Evolutionary conservation across 1,140 invertebrate genomes (phyloP), one percentile per base, ranked within the genome.

Genomic region (Drosophila micromelanica): DNA sequence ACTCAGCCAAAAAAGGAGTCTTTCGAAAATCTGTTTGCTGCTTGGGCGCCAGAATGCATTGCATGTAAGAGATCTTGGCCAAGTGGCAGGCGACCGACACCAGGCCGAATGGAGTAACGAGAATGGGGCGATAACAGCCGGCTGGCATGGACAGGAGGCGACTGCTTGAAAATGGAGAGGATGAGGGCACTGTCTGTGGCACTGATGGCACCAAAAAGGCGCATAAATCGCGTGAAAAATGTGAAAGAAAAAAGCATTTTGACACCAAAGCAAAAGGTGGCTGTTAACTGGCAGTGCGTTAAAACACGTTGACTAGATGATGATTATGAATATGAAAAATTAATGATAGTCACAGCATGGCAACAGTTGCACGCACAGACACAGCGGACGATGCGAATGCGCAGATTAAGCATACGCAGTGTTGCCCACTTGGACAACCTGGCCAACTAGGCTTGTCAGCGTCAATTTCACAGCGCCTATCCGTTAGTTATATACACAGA

Each of bases 301-400:
- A 78, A 78, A 86, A 63, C 78, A 80, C 84, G 75, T 71, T 76
- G 82, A 79, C 75, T 76, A 76, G 82, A 86, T 87, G 82, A 86
- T 87, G 84, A 87, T 87, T 87, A 87, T 87, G 84, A 87, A 81
- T 87, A 89, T 87, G 84, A 87, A 87, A 87, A 84, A 87, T 89
- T 87, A 87, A 87, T 87, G 84, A 87, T 87, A 89, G 84, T 89
- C 84, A 89, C 84, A 87, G 84, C 84, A 87, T 89, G 84, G 78
- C 82, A 87, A 76, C 79, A 81, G 82, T 82, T 82, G 84, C 82
- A 87, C 82, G 81, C 81, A 87, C 67, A 69, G 40, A 15, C 35
- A 57, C 37, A 56, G 62, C 54, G 52, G 45, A 81, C 67, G 84
- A 89, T 73, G 76, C 74, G 71, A 82, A 77, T 89, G 78, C 61